Evolutionary conservation across 2,888 invertebrate species (phyloP), one percentile per base, ranked within the genome.

Genomic region (Cryptus viduatorius): DNA sequence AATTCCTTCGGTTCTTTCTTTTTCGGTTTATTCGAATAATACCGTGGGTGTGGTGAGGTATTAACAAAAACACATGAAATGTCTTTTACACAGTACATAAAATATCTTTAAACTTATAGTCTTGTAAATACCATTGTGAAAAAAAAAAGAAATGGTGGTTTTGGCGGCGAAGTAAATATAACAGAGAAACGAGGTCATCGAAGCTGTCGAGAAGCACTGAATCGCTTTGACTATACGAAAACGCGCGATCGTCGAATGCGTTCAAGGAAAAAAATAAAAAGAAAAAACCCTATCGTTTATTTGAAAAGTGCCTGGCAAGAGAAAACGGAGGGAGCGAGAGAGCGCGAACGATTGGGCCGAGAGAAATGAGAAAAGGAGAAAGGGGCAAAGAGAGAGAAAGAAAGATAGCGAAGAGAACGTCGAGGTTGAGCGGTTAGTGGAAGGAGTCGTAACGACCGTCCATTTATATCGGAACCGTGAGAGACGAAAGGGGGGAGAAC

Each of bases 221-320:
- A 59, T 59, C 19, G 59, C 59, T 12, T 24, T 24, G 59, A 59
- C 12, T 59, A 59, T 59, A 59, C 12, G 29, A 59, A 59, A 29
- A 24, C 24, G 59, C 4, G 19, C 24, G 12, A 59, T 59, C 59
- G 59, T 59, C 61, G 79, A 65, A 50, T 42, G 65, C 72, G 59
- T 76, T 61, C 37, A 64, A 48, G 44, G 42, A 50, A 61, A 48
- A 29, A 72, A 53, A 4, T 1, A 69, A 65, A 24, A n/a, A 69
- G 24, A 73, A 77, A 83, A 81, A 82, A 85, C 37, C 79, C 75
- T 78, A 83, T 86, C 87, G 85, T 86, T 87, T 86, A 86, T 87
- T 84, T 82, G 71, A 86, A 86, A 86, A 87, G 83, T 83, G 79
- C 77, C 83, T 65, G 69, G 78, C 76, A 56, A 68, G 59, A 72